Base-by-base conservation (phyloP, 2,797 vertebrate genomes). In the Trematomus bernacchii region DNA sequence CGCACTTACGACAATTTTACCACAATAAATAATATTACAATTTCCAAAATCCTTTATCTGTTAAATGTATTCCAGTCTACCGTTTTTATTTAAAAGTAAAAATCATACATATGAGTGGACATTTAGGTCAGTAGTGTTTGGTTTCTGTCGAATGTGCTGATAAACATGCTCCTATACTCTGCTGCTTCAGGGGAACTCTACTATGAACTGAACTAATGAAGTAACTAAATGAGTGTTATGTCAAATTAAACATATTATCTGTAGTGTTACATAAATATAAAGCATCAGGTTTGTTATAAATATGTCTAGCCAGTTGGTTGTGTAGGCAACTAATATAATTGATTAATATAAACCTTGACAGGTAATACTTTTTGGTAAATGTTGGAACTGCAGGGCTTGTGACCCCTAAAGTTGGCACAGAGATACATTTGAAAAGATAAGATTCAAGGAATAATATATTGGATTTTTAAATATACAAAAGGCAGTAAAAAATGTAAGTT, bases 1-100 rank as follows among this genome's bases (percentile, higher is more conserved):
- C 37, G 77, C 82, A 87, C 66, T 87, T 92, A 12, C 86, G 73
- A 48, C 66, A 71, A 6, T 8, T 47, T 21, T 1, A 14, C 0
- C 1, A 0, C 9, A 2, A 3, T 16, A 1, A 12, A 1, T 7
- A 47, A 6, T 12, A 43, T 23, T 3, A 42, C 6, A 2, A 10
- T 0, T 19, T 15, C 19, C 0, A 6, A 10, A 58, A 10, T 7
- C 8, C 0, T 37, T 6, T 9, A 1, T 37, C 7, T 2, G 0
- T 21, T 2, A 0, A 1, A 13, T 19, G 40, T 3, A 0, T 11
- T 1, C 0, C 33, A 1, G 1, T 1, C 0, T 0, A 18, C 1
- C 7, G 0, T 0, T 44, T 69, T 61, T n/a, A 11, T 66, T 21
- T 7, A 1, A 46, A 58, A 14, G 2, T 6, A 21, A 1, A 33